phyloP scores from a whole-genome alignment of 2,113 vertebrate genomes.

The Panthera leo region DNA sequence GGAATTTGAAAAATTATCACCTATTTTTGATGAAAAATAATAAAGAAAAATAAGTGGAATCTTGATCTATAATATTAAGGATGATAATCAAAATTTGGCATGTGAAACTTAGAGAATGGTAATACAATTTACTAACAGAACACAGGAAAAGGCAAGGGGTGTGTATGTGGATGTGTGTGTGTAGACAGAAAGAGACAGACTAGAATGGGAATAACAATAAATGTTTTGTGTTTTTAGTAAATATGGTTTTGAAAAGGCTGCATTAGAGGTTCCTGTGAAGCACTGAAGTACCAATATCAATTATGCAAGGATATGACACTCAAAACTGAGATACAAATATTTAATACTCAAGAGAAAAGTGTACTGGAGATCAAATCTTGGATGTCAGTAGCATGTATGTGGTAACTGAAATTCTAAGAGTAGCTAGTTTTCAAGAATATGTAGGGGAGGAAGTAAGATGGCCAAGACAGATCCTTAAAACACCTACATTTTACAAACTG shows the following conservation, averaged over 20 bases:
- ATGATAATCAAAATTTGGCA: neutral
- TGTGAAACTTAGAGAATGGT: neutral
- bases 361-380: neutral
- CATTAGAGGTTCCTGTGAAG: neutral
- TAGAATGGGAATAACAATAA: neutral
- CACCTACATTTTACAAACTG: conserved; percentile 19
- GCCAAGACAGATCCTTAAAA: neutral
- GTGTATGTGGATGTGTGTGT: accelerated
- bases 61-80: neutral
- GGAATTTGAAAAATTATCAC: neutral
- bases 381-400: neutral
- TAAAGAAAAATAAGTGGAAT: conserved; percentile 18
- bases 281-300: conserved; percentile 23
- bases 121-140: neutral
- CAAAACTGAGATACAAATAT: neutral
- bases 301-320: neutral
- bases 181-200: neutral
- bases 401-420: neutral
- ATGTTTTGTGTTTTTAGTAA: neutral
- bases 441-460: neutral
- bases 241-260: neutral
- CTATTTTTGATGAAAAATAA: neutral
- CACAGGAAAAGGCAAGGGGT: neutral
- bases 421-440: neutral
- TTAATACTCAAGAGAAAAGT: neutral